Evolutionary conservation across 2,797 vertebrate species (phyloP).

Genomic region (Gymnothorax javanicus): DNA sequence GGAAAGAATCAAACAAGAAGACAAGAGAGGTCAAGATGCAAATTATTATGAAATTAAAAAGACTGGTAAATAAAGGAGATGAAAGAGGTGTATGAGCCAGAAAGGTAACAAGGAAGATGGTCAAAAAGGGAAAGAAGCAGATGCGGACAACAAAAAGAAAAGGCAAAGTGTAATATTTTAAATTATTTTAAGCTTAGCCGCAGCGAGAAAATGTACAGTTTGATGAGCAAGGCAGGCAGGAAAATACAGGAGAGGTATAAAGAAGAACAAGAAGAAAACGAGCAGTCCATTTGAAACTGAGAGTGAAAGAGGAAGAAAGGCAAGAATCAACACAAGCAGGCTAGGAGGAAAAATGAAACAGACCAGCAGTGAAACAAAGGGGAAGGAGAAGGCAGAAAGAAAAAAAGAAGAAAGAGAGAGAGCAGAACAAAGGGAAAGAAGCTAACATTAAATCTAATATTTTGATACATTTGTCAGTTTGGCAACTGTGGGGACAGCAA

Average conservation of each 20-base stretch:
- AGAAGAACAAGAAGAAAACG: background rate
- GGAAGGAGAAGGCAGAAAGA: conserved; percentile 10
- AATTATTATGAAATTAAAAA: no score
- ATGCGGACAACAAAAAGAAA: no score
- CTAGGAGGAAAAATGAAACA: background rate
- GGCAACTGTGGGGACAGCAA: no score
- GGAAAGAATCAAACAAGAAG: background rate
- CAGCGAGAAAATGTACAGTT: no score
- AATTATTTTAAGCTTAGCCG: background rate
- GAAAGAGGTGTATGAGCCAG: background rate
- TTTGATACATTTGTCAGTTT: no score
- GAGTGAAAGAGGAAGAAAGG: background rate
- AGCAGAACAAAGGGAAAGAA: no score
- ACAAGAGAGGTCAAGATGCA: background rate
- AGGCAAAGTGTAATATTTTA: no score
- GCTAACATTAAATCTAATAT: no score
- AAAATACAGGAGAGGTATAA: background rate
- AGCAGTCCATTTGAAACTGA: background rate
- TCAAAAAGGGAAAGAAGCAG: no score
- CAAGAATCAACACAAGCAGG: background rate
- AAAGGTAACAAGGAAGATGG: background rate
- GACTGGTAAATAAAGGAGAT: no score
- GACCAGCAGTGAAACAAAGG: background rate
- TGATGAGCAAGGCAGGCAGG: background rate
- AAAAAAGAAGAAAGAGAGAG: conserved; percentile 33